These are phyloP conservation scores for Syngnathoides biaculeatus DNA, from an alignment of 2,113 vertebrate genomes.

Conservation along the genomic window DNA sequence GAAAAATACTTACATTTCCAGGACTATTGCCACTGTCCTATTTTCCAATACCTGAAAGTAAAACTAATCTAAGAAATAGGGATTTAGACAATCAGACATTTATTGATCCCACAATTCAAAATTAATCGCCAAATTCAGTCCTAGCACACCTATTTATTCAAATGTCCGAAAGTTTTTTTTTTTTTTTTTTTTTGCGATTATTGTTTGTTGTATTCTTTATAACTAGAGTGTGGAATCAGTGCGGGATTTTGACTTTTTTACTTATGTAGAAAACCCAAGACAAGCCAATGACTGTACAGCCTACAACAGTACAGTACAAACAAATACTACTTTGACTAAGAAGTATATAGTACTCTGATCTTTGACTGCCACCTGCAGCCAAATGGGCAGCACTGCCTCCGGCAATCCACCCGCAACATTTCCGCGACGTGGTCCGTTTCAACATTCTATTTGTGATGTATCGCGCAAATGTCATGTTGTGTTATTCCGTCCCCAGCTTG, in stretches of 20 bases:
- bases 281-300: not conserved
- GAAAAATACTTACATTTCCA: not conserved
- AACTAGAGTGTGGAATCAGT: no score
- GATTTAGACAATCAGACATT: no score
- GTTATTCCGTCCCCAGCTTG: not conserved
- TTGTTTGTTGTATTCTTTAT: no score
- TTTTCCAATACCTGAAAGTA: no score
- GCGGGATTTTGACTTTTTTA: not conserved
- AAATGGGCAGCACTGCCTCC: conserved; percentile 8
- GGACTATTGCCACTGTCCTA: not conserved
- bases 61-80: no score
- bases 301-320: not conserved
- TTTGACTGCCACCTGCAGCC: conserved; percentile 50
- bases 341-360: no score
- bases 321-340: no score
- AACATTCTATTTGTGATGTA: not conserved
- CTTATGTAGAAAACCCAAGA: not conserved
- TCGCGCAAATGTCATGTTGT: not conserved
- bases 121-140: no score
- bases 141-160: no score
- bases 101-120: no score
- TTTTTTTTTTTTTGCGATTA: no score
- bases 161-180: no score
- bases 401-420: not conserved
- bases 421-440: not conserved